Percentiles rank a stretch among this genome's conserved stretches.
Evolutionary conservation across 2,888 invertebrate species (phyloP).

Genomic region (Spodoptera picta): DNA sequence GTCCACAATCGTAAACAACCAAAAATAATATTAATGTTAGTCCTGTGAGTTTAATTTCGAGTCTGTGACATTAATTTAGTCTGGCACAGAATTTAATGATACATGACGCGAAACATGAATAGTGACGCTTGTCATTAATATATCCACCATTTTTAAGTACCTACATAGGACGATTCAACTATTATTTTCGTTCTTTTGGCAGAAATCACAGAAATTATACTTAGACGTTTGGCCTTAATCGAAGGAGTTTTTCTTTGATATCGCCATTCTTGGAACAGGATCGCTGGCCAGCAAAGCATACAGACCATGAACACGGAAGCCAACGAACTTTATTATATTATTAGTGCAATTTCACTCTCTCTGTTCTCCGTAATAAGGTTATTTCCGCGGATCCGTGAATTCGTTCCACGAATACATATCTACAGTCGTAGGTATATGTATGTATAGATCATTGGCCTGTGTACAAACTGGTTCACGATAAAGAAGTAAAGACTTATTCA

Average conservation of each 20-base stretch:
- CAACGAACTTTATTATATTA: constrained; percentile 46
- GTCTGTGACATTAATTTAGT: constrained; percentile 16
- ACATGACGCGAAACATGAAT: constrained; percentile 11
- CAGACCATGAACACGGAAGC: constrained; percentile 58
- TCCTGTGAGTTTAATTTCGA: constrained; percentile 9
- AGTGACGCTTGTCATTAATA: constrained; percentile 13
- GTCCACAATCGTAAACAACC: constrained; percentile 1
- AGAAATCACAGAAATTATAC: constrained; percentile 26
- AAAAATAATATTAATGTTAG: constrained; percentile 18
- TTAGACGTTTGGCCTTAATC: constrained; percentile 24
- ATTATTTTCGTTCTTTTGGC: constrained; percentile 37
- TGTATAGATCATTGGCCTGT: constrained; percentile 59
- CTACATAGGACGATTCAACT: constrained; percentile 34
- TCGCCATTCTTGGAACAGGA: constrained; percentile 40
- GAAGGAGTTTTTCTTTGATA: constrained; percentile 20
- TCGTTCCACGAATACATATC: constrained; percentile 60
- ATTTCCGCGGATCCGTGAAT: constrained; percentile 69
- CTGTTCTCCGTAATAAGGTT: constrained; percentile 56
- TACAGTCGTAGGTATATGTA: too few species aligned
- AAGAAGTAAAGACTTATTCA: constrained; percentile 15
- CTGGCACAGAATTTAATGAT: constrained; percentile 28
- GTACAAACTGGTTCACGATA: constrained; percentile 20
- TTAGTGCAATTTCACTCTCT: constrained; percentile 32
- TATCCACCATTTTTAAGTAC: constrained; percentile 3
- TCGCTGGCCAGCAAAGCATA: constrained; percentile 43